phyloP scores from a whole-genome alignment of 2,113 vertebrate species.

The Vicugna pacos region DNA sequence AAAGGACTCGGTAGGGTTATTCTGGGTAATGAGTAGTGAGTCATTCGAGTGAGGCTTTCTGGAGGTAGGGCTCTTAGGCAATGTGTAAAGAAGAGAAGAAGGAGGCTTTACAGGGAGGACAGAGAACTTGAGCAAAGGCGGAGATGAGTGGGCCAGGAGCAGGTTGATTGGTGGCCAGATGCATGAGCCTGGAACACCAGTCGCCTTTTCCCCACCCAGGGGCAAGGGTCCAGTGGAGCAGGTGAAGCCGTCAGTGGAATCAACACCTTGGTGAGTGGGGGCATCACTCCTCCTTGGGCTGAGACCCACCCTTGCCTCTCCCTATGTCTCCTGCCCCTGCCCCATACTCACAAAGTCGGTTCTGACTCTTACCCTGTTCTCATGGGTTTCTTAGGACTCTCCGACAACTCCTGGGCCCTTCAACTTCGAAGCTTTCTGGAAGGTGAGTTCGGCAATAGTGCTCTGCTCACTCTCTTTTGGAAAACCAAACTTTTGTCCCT shows the following conservation, averaged over 20 bases:
- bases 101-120: not conserved
- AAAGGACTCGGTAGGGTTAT: not conserved
- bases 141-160: not conserved
- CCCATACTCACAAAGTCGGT: not conserved
- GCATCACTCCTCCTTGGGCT: not conserved
- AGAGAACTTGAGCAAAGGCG: not conserved
- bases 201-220: not conserved
- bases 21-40: not conserved
- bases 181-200: not conserved
- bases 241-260: not conserved
- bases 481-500: not conserved
- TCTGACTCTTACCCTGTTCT: not conserved
- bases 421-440: conserved; percentile 76
- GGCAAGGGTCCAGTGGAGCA: not conserved
- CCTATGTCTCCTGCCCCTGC: not conserved
- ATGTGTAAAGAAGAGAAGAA: not conserved
- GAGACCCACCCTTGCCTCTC: not conserved
- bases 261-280: conserved; percentile 55
- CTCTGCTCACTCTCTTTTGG: not conserved
- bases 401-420: conserved; percentile 6
- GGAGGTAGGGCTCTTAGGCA: not conserved
- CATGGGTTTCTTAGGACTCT: conserved; percentile 46
- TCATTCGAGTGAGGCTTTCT: not conserved
- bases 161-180: not conserved
- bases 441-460: conserved; percentile 63